Base-by-base conservation (phyloP, 1,140 invertebrate genomes). In the Pararge aegeria region DNA sequence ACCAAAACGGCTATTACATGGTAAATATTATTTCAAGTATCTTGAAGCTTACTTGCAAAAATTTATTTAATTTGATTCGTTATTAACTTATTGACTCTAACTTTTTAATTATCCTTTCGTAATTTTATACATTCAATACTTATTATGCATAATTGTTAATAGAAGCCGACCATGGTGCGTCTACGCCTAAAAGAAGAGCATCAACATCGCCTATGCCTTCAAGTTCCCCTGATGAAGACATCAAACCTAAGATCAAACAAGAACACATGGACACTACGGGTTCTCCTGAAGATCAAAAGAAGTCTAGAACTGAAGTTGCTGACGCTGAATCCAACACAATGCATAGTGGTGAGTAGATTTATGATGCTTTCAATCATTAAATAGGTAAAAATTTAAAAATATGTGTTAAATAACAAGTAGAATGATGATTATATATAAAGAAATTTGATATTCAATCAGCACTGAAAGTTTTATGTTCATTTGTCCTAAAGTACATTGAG, bases 251-350 rank as follows among this genome's bases (percentile, higher is more conserved):
- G 64, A 93, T 95, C 64, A 95, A 96, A 75, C 93, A 95, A 74
- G 94, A 94, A 65, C 74, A 92, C 79, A 85, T 92, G 86, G 92
- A 93, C 30, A 93, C 92, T 1, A 92, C 92, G 53, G 90, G 89
- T 0, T 92, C 91, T 12, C 90, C 92, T 37, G 92, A 92, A 57
- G 92, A 93, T 58, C 87, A 90, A 55, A 95, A 95, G 84, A 95
- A 95, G 73, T 93, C 92, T 20, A 93, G 95, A 81, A 95, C 94
- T 29, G 95, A 95, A 83, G 93, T 95, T 12, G 95, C 94, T 40
- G 96, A 97, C 80, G 95, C 95, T 34, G 95, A 96, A 85, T 95
- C 95, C 24, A 97, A 97, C 80, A 97, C 96, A 56, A 94, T 95
- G 80, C 95, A 96, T 88, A 96, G 95, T 87, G 96, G 96, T 97